These are phyloP conservation scores for Morinoia aosen DNA, from an alignment of 2,888 invertebrate species.

Conservation along the genomic window DNA sequence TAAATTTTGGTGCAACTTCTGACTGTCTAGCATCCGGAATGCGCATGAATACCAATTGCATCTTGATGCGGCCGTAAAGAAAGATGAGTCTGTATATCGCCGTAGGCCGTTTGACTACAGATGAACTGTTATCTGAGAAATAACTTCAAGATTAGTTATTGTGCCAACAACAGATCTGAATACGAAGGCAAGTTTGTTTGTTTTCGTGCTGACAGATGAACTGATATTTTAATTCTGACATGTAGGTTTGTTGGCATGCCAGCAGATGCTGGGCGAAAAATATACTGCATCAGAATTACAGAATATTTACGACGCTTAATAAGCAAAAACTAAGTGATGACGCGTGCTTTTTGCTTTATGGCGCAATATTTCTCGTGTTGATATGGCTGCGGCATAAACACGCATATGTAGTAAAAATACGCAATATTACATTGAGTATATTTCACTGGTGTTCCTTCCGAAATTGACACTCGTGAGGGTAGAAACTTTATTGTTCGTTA, in stretches of 20 bases:
- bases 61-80: slow-evolving; percentile 2
- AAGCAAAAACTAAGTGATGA: neutral
- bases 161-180: neutral
- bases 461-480: neutral
- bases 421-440: neutral
- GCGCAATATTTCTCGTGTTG: neutral
- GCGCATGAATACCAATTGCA: slow-evolving; percentile 3
- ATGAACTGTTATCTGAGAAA: neutral
- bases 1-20: slow-evolving; percentile 10
- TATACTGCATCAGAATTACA: neutral
- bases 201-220: neutral
- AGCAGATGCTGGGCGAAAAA: neutral
- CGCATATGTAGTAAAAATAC: too few relatives aligned
- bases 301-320: neutral
- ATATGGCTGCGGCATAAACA: neutral
- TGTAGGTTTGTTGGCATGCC: neutral
- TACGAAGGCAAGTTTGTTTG: neutral
- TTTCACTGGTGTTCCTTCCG: neutral
- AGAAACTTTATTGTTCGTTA: neutral
- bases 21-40: neutral
- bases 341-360: neutral
- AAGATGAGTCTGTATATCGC: neutral
- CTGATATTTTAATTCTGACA: neutral
- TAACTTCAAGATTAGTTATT: neutral
- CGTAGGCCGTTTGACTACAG: neutral